Conservation (phyloP, 1,140 invertebrate genomes). For the Hypothenemus hampei region DNA sequence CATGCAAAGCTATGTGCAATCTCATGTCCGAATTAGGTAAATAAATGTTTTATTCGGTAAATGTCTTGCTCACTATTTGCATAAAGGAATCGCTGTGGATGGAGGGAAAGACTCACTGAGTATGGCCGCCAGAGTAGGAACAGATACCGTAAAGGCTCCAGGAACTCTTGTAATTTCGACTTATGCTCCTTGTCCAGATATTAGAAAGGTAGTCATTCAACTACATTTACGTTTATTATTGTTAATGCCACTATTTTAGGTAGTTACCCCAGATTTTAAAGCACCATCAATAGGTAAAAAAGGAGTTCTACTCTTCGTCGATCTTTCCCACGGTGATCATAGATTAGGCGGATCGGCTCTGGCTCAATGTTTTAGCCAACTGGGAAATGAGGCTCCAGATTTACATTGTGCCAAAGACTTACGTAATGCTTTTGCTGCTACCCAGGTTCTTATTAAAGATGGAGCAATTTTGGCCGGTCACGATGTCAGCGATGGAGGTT, state of each 20-base stretch:
- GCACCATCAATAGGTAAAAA: constrained; percentile 51
- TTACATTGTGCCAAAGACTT: constrained; percentile 65
- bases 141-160: constrained; percentile 78
- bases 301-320: constrained; percentile 63
- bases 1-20: constrained; percentile 82
- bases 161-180: constrained; percentile 91
- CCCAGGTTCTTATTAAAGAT: constrained; percentile 76
- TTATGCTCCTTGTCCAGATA: constrained; percentile 90
- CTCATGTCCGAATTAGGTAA: constrained; percentile 78
- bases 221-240: neutral
- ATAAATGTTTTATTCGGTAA: too few relatives aligned
- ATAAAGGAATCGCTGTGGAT: constrained; percentile 76
- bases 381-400: constrained; percentile 79
- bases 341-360: constrained; percentile 87
- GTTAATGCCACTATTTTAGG: constrained; percentile 6
- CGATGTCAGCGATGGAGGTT: constrained; percentile 94
- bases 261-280: constrained; percentile 86
- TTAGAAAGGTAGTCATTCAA: constrained; percentile 55
- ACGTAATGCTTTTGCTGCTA: constrained; percentile 71
- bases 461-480: constrained; percentile 80
- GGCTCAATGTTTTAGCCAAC: constrained; percentile 83
- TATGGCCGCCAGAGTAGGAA: constrained; percentile 84
- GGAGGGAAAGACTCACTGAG: constrained; percentile 97
- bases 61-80: too few relatives aligned
- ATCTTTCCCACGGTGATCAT: constrained; percentile 59